Base-by-base conservation (phyloP, 2,797 vertebrate species). In the Jordanella pulchra region DNA sequence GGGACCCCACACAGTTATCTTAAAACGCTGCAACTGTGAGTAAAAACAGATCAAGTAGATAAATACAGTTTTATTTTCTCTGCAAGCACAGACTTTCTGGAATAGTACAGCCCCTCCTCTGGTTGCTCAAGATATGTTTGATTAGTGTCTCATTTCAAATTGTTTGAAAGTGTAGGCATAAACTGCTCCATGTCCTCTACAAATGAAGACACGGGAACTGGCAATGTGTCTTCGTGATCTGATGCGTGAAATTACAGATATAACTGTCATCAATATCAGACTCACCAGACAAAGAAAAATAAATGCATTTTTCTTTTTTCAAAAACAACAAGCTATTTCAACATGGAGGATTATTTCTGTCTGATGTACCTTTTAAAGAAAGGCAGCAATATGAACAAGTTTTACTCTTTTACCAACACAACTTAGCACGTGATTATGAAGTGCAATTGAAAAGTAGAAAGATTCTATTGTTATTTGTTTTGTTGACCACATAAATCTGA, bases 1-100 rank as follows among this genome's bases (percentile, higher is more conserved):
- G 87, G 83, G 86, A 90, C 84, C 87, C 77, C 88, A 88, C 86
- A 89, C 80, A 87, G 79, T 76, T 55, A 25, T 76, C 73, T 71
- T 78, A 70, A 67, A 84, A 51, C 63, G 53, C 70, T 13, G 28
- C 42, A 66, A 77, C 45, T 76, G 73, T 50, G 23, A 55, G 53
- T 27, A 69, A 56, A 39, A 76, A 58, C 42, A 73, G n/a, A 70
- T 56, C 17, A 61, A 69, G 53, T n/a, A 58, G n/a, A 85, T 55
- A 72, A 73, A 74, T 73, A 64, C 18, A 61, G 45, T 61, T 69
- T 42, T 30, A 55, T 73, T 58, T 64, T 73, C 76, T 71, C 53
- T 79, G n/a, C n/a, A 67, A 71, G 48, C 63, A 71, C 15, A 55
- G 56, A 53, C 42, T 64, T 56, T 69, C 21, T 69, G 54, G 9